These are phyloP conservation scores for Leucosticte australis DNA, from an alignment of 2,113 vertebrate genomes.

Conservation along the genomic window DNA sequence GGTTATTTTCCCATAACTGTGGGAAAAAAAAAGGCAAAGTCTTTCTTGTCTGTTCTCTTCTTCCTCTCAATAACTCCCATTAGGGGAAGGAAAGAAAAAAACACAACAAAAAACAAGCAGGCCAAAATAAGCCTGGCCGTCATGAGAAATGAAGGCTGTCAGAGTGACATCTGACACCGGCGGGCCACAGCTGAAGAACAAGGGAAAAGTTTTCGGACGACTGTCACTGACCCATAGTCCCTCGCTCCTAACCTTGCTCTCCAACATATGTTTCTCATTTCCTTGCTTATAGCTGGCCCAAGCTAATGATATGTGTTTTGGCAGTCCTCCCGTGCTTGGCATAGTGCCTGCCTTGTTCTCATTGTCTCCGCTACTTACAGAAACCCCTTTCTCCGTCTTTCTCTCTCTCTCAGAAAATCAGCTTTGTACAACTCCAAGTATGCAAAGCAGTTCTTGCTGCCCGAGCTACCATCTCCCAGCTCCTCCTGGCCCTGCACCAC, in stretches of 20 bases:
- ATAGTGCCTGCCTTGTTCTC: conserved; percentile 83
- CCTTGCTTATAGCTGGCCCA: conserved; percentile 82
- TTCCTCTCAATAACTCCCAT: conserved; percentile 55
- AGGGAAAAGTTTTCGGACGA: conserved; percentile 77
- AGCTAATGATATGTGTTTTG: conserved; percentile 87
- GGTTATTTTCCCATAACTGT: conserved; percentile 92
- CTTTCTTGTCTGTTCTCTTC: conserved; percentile 62
- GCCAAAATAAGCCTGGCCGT: conserved; percentile 69
- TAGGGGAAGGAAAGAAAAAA: conserved; percentile 35
- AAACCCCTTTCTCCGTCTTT: conserved; percentile 79
- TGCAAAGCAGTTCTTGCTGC: conserved; percentile 73
- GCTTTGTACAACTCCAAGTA: conserved; percentile 78
- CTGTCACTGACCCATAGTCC: conserved; percentile 81
- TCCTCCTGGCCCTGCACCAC: neutral
- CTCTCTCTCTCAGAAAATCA: conserved; percentile 69
- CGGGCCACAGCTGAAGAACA: conserved; percentile 80
- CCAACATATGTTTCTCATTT: conserved; percentile 84
- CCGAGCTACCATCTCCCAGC: conserved; percentile 71
- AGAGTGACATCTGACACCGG: conserved; percentile 78
- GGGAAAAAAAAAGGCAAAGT: conserved; percentile 62
- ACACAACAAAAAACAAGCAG: conserved; percentile 27
- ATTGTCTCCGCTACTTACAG: conserved; percentile 84
- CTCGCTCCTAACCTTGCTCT: conserved; percentile 78
- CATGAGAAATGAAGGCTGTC: conserved; percentile 81
- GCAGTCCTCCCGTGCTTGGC: conserved; percentile 79